phyloP scores from a whole-genome alignment of 2,113 vertebrate species.

The Halichoeres trimaculatus region DNA sequence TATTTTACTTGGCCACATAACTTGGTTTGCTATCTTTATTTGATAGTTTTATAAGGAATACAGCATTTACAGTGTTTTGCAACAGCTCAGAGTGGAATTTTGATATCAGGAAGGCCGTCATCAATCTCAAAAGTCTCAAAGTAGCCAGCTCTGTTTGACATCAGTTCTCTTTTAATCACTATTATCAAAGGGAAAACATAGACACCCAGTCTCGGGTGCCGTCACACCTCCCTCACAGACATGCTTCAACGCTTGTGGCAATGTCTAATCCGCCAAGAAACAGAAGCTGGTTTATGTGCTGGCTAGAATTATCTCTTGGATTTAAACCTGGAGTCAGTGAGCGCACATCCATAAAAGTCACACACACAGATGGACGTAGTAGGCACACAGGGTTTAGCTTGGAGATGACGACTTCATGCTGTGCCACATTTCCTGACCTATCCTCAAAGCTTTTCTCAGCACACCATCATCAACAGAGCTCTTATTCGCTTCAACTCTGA shows the following conservation, averaged over 20 bases:
- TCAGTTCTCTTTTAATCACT: constrained; percentile 1
- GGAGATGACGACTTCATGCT: constrained; percentile 46
- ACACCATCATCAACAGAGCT: constrained; percentile 18
- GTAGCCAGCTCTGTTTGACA: constrained; percentile 12
- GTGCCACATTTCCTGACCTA: constrained; percentile 50
- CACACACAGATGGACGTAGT: background rate
- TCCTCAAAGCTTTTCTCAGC: constrained; percentile 33
- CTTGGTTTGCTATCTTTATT: constrained; percentile 52
- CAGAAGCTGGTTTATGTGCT: background rate
- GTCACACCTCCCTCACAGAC: background rate
- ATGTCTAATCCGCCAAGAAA: constrained; percentile 9
- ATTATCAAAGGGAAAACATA: constrained; percentile 26
- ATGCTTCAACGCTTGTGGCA: background rate
- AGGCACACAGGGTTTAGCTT: constrained; percentile 16
- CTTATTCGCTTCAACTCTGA: constrained; percentile 14
- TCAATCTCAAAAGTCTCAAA: constrained; percentile 2
- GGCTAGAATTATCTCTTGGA: constrained; percentile 22
- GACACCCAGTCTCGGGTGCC: constrained; percentile 18
- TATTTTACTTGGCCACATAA: constrained; percentile 58
- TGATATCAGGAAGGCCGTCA: constrained; percentile 32
- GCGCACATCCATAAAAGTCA: background rate
- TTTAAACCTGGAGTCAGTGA: constrained; percentile 10
- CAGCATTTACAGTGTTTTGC: constrained; percentile 41
- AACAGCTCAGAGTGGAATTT: constrained; percentile 25
- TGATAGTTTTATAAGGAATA: constrained; percentile 45